Evolutionary conservation across 2,113 vertebrate species (phyloP).

Genomic region (Atlantisia rogersi): DNA sequence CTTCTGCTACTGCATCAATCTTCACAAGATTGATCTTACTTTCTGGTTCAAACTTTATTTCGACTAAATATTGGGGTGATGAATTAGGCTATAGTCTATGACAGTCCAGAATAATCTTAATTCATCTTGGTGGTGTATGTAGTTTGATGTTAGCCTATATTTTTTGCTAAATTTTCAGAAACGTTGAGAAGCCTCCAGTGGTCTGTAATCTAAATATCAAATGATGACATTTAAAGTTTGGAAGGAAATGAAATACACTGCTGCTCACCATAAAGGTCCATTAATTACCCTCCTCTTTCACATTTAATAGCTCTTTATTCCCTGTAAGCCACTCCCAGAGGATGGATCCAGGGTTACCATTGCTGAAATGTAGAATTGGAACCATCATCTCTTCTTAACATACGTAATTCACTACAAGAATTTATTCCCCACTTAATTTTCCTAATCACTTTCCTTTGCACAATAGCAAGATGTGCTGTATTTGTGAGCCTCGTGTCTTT

Average conservation of each 20-base stretch:
- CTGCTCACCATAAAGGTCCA: not conserved
- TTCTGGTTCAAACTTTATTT: not conserved
- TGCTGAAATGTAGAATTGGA: not conserved
- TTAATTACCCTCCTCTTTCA: not conserved
- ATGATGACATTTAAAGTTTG: not conserved
- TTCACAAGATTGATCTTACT: not conserved
- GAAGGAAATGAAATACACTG: not conserved
- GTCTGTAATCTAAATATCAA: constrained; percentile 17
- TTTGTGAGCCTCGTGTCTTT: not conserved
- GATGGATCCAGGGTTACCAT: not conserved
- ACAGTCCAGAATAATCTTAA: not conserved
- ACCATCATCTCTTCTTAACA: not conserved
- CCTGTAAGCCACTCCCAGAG: not conserved
- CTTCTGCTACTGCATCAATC: not conserved
- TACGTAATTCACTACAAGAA: not conserved
- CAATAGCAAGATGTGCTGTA: not conserved
- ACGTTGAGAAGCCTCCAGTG: not conserved
- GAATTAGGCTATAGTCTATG: not conserved
- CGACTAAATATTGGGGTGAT: not conserved
- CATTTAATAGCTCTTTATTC: not conserved
- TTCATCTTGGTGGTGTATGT: not conserved
- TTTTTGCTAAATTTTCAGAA: not conserved
- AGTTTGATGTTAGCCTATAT: not conserved
- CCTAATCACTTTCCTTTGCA: not conserved
- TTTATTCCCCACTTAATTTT: not conserved